Evolutionary conservation across 2,888 invertebrate species (phyloP).

Genomic region (Electrophaes corylata): DNA sequence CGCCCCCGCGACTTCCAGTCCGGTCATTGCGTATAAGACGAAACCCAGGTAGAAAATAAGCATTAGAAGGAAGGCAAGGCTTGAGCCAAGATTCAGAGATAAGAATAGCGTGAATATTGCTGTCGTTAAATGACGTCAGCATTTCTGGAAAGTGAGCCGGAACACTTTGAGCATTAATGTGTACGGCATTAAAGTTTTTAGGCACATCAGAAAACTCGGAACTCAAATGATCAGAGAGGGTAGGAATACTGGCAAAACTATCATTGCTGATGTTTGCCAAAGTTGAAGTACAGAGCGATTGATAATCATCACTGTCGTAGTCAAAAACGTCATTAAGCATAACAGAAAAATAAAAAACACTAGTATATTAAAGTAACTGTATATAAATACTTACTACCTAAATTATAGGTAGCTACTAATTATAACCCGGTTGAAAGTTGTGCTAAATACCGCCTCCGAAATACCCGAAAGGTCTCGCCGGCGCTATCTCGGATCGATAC

Average conservation of each 20-base stretch:
- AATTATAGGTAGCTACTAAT: too few relatives aligned
- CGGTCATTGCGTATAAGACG: not conserved
- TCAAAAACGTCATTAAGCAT: not conserved
- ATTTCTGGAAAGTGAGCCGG: too few relatives aligned
- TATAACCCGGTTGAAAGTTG: slow-evolving; percentile 12
- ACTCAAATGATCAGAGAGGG: not conserved
- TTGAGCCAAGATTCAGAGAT: too few relatives aligned
- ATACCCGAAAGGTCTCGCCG: slow-evolving; percentile 53
- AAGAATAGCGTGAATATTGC: too few relatives aligned
- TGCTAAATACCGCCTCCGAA: slow-evolving; percentile 62
- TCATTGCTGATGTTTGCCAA: not conserved
- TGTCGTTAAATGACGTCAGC: too few relatives aligned
- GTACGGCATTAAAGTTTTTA: too few relatives aligned
- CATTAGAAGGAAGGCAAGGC: too few relatives aligned
- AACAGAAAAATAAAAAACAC: too few relatives aligned
- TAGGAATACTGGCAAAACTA: not conserved
- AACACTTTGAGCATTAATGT: too few relatives aligned
- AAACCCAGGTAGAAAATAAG: too few relatives aligned
- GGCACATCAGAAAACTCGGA: not conserved
- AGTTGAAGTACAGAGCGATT: not conserved
- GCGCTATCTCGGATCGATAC: slow-evolving; percentile 59
- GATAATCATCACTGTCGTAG: not conserved
- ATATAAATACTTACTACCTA: too few relatives aligned
- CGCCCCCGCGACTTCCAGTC: not conserved
- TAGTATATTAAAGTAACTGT: too few relatives aligned